Evolutionary conservation across 2,797 vertebrate species (phyloP).

Genomic region (Gadopsis bispinosus): DNA sequence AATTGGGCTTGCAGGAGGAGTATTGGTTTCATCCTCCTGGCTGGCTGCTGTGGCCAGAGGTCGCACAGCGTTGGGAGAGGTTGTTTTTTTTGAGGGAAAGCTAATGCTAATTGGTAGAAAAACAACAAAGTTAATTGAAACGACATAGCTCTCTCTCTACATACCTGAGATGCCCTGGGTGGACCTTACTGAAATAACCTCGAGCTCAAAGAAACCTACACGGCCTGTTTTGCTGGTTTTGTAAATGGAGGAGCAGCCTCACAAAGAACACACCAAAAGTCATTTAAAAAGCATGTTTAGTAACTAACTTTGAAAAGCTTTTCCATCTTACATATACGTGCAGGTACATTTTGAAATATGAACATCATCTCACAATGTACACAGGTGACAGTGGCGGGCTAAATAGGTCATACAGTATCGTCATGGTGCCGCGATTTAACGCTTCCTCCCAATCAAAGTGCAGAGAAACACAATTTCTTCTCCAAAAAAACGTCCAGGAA

Average conservation of each 20-base stretch:
- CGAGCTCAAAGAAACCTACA: constrained; percentile 30
- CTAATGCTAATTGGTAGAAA: neutral
- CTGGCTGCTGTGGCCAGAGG: neutral
- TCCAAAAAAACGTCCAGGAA: constrained; percentile 28
- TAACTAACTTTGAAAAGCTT: neutral
- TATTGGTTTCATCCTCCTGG: constrained; percentile 50
- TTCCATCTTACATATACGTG: neutral
- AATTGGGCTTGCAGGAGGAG: constrained; percentile 41
- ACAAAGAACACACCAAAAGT: constrained; percentile 24
- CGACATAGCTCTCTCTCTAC: neutral
- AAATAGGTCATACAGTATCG: constrained; percentile 5
- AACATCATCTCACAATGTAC: constrained; percentile 7
- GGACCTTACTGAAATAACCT: constrained; percentile 12
- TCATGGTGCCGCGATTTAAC: constrained; percentile 2
- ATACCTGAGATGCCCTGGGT: constrained; percentile 7
- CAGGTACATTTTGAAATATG: constrained; percentile 14
- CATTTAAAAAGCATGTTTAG: constrained; percentile 40
- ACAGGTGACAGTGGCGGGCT: neutral
- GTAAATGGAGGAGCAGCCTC: neutral
- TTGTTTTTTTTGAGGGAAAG: neutral
- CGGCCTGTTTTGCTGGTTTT: constrained; percentile 68
- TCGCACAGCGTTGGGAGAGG: neutral
- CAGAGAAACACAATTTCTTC: constrained; percentile 30
- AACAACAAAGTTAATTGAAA: neutral
- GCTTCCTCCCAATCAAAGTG: constrained; percentile 32